Percentiles rank a stretch among this genome's conserved stretches.
These are phyloP conservation scores for Polyommatus icarus DNA, from an alignment of 2,888 invertebrate genomes.

Conservation along the genomic window DNA sequence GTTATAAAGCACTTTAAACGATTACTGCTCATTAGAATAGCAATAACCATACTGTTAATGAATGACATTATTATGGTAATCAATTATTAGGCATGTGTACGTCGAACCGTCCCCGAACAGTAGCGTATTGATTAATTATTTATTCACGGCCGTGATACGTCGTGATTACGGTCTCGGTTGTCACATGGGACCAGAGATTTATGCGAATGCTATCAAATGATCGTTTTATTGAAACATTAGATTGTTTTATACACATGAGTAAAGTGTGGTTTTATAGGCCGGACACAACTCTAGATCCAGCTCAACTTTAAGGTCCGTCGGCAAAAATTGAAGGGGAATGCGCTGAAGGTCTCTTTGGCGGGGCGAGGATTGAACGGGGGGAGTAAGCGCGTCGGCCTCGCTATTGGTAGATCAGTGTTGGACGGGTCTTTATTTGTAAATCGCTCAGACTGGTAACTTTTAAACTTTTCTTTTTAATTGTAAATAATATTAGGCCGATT, in stretches of 20 bases:
- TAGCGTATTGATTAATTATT: slow-evolving; percentile 52
- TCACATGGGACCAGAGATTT: slow-evolving; percentile 13
- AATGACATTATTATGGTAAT: slow-evolving; percentile 16
- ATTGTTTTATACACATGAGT: background rate
- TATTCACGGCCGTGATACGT: slow-evolving; percentile 41
- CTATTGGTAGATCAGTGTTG: too few species aligned
- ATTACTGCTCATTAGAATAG: background rate
- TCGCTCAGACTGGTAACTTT: too few species aligned
- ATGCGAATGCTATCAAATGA: slow-evolving; percentile 4
- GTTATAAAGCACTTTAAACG: background rate
- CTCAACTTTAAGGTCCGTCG: too few species aligned
- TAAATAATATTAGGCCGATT: too few species aligned
- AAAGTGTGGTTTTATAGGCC: too few species aligned
- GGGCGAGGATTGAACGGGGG: too few species aligned
- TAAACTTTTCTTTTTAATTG: too few species aligned
- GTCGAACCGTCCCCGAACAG: slow-evolving; percentile 48
- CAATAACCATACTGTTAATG: slow-evolving; percentile 5
- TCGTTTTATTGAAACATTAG: slow-evolving; percentile 6
- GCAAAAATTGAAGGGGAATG: too few species aligned
- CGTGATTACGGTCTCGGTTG: background rate
- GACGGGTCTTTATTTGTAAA: too few species aligned
- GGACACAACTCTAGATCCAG: too few species aligned
- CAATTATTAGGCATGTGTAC: slow-evolving; percentile 37
- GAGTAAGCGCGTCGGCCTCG: too few species aligned
- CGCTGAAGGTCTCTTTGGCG: too few species aligned